These are phyloP conservation scores for Styela plicata DNA, from an alignment of 23 tunicate species.

Conservation along the genomic window DNA sequence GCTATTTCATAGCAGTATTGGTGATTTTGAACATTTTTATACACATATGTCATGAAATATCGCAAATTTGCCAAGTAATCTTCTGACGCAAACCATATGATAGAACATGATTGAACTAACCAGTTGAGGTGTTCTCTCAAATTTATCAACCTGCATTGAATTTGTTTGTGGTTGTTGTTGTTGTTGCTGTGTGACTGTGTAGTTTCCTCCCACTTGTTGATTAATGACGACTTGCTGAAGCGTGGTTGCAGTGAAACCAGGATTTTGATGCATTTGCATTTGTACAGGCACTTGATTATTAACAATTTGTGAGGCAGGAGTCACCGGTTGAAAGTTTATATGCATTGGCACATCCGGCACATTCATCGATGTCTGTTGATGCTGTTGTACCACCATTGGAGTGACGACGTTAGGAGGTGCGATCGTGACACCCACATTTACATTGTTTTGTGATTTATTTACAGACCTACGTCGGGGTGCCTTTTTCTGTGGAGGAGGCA, in stretches of 20 bases:
- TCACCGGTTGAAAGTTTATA: neutral
- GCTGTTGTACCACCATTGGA: neutral
- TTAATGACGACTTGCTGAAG: neutral
- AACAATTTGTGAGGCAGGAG: neutral
- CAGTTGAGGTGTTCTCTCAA: neutral
- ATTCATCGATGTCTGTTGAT: neutral
- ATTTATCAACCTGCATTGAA: neutral
- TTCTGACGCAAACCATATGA: too few species aligned
- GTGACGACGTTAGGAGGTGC: neutral
- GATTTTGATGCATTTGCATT: neutral
- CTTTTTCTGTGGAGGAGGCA: conserved; percentile 31
- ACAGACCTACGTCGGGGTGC: conserved; percentile 21
- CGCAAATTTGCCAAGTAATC: too few species aligned
- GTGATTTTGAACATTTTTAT: too few species aligned
- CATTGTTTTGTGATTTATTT: neutral
- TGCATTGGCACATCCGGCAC: neutral
- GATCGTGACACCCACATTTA: neutral
- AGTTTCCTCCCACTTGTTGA: neutral
- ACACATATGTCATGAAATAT: too few species aligned
- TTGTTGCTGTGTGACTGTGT: neutral
- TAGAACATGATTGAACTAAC: too few species aligned
- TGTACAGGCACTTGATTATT: neutral
- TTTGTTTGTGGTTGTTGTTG: neutral
- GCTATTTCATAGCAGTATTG: too few species aligned
- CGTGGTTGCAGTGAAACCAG: neutral